Percentiles rank a stretch among this genome's conserved stretches.
Conservation (phyloP, 2,888 invertebrate species). For the Ochropleura plecta region DNA sequence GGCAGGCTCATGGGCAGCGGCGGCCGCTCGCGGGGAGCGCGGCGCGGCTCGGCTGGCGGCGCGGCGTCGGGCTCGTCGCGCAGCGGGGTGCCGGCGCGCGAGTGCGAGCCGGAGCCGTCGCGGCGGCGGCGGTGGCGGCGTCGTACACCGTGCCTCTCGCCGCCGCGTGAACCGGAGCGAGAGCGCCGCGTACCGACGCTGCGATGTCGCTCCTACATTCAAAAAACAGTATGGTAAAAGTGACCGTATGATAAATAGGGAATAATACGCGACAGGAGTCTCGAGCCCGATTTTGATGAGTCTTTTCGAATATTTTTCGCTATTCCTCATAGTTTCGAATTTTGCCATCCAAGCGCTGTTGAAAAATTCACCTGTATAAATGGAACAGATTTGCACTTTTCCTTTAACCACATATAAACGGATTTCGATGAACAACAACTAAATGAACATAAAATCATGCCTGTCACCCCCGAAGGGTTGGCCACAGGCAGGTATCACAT, state of each 20-base stretch:
- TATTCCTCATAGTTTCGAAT: too few species aligned
- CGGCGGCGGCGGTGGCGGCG: conserved; percentile 88
- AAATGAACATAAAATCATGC: background rate
- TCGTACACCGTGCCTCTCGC: conserved; percentile 80
- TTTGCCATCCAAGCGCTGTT: too few species aligned
- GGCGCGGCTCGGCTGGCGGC: conserved; percentile 94
- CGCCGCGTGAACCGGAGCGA: conserved; percentile 79
- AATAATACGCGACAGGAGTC: too few species aligned
- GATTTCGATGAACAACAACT: background rate
- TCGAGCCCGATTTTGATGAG: too few species aligned
- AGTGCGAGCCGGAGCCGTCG: conserved; percentile 86
- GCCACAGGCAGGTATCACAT: background rate
- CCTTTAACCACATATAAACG: too few species aligned
- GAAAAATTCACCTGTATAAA: too few species aligned
- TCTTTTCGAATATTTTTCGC: too few species aligned
- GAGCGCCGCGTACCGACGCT: conserved; percentile 78
- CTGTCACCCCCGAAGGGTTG: background rate
- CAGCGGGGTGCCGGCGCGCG: conserved; percentile 90
- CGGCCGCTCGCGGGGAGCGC: conserved; percentile 91
- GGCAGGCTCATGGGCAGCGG: conserved; percentile 95
- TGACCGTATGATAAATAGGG: too few species aligned
- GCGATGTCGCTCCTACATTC: conserved; percentile 80
- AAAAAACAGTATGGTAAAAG: conserved; percentile 4
- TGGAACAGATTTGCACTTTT: too few species aligned
- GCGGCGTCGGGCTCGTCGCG: conserved; percentile 93